phyloP scores from a whole-genome alignment of 2,888 invertebrate species.

The Drosophila mayaguana region DNA sequence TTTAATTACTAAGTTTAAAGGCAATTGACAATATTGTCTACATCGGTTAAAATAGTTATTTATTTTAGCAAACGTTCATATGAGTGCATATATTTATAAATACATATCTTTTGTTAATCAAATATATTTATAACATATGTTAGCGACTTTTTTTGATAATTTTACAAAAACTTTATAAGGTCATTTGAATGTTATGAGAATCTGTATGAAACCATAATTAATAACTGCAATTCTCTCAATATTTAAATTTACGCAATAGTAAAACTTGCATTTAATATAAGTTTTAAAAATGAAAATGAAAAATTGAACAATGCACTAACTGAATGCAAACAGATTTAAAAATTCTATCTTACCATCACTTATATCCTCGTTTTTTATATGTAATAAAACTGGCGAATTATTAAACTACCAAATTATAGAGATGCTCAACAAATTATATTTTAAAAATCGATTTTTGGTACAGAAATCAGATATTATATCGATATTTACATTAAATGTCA shows the following conservation, averaged over 20 bases:
- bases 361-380: slow-evolving; percentile 3
- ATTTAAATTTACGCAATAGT: no score
- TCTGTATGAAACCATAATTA: background rate
- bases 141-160: no score
- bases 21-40: no score
- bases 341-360: slow-evolving; percentile 35
- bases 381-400: slow-evolving; percentile 20
- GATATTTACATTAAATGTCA: background rate
- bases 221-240: background rate
- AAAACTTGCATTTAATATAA: no score
- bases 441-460: background rate
- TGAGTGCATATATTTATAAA: no score
- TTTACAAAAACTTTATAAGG: slow-evolving; percentile 23
- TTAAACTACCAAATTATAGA: slow-evolving; percentile 19
- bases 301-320: no score
- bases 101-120: no score
- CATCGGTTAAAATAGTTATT: background rate
- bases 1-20: background rate
- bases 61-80: no score
- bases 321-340: no score
- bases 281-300: no score
- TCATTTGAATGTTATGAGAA: slow-evolving; percentile 55
- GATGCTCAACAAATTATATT: slow-evolving; percentile 22
- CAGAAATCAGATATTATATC: background rate
- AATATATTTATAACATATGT: no score